Base-by-base conservation (phyloP, 2,113 vertebrate species). In the Alces alces region DNA sequence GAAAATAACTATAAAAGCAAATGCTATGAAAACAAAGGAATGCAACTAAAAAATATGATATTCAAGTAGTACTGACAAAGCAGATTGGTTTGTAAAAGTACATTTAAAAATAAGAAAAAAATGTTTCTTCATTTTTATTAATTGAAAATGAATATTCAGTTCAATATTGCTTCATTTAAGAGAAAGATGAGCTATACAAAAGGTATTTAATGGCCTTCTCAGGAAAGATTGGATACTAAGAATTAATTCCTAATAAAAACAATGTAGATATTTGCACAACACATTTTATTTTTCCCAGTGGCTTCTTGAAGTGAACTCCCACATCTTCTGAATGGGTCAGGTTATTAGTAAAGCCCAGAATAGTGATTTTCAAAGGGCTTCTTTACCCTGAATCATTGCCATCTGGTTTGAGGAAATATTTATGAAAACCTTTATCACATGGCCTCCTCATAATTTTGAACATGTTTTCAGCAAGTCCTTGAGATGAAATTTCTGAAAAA, bases 401-500 rank as follows among this genome's bases (percentile, higher is more conserved):
- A 76, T 89, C 36, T 89, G 87, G 60, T 52, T 91, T 73, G 92
- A 78, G 45, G 85, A 97, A 96, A 93, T 64, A 45, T 25, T 80
- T 91, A 88, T 33, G 39, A 80, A 97, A 58, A 84, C 47, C 47
- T 82, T 73, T 94, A 78, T 86, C 36, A 39, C 70, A 16, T 50
- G 83, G 15, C 33, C 30, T 84, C 39, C 73, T 93, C 60, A 57
- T 91, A 52, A 96, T 84, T 95, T 54, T 83, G 85, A 61, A 95
- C 70, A 39, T 19, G 1, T 86, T 60, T 79, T 52, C 83, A 89
- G 39, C 70, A 96, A 93, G 54, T 79, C 89, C 52, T 83, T 89
- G 70, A 87, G 57, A 83, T 79, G 21, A 92, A 45, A 73, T 84
- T 95, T 86, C 45, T 78, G 45, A 91, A 80, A 11, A 70, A 93